Percentiles rank a stretch among this genome's conserved stretches.
Conservation (phyloP, 2,797 vertebrate genomes). For the Mormyrops attenuatus region DNA sequence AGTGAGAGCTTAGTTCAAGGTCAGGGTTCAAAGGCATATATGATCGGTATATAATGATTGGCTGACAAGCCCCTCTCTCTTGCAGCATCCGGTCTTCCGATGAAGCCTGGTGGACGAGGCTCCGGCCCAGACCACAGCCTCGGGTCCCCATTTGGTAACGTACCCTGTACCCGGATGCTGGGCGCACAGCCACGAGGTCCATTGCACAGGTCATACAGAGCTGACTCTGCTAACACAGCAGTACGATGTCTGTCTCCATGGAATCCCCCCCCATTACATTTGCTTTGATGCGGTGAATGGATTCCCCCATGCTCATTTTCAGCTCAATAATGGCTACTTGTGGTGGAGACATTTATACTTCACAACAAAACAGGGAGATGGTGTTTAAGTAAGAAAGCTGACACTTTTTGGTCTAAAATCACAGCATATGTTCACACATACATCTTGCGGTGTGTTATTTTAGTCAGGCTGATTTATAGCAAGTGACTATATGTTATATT, state of each 20-base stretch:
- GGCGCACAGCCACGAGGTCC: no score
- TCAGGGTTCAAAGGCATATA: not conserved
- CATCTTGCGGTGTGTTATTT: not conserved
- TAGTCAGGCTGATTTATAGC: not conserved
- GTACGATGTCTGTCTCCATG: not conserved
- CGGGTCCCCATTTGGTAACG: slow-evolving; percentile 73
- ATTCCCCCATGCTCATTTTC: not conserved
- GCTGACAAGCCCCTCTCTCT: slow-evolving; percentile 30
- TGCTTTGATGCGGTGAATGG: not conserved
- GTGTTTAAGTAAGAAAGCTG: not conserved
- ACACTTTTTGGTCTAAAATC: not conserved
- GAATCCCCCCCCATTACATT: not conserved
- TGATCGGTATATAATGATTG: not conserved
- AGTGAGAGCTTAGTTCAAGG: not conserved
- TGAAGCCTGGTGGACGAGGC: slow-evolving; percentile 65
- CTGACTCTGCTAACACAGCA: not conserved
- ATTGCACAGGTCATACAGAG: not conserved
- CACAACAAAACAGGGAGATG: not conserved
- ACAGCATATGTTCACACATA: not conserved
- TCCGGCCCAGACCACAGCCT: slow-evolving; percentile 59
- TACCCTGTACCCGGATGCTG: slow-evolving; percentile 14
- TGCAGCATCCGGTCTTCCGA: slow-evolving; percentile 73
- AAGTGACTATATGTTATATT: not conserved
- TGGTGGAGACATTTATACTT: not conserved
- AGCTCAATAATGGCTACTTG: not conserved